phyloP scores from a whole-genome alignment of 2,113 vertebrate species.

The Paradoxurus hermaphroditus region DNA sequence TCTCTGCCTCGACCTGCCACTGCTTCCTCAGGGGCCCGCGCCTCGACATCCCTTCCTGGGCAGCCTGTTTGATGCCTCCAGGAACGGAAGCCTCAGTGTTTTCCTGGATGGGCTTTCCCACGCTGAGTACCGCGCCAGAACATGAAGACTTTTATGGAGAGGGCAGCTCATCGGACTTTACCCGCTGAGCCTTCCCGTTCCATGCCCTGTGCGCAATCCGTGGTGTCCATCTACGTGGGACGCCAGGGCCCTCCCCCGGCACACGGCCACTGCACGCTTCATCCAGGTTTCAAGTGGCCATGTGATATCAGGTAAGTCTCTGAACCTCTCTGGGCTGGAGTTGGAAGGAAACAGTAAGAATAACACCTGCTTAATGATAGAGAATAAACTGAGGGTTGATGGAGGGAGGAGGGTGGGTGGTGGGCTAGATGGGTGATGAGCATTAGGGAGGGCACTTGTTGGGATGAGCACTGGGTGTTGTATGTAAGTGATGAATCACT shows the following conservation, averaged over 20 bases:
- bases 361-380: not conserved
- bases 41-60: not conserved
- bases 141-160: not conserved
- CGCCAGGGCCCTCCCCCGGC: not conserved
- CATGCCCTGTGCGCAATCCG: fast-evolving
- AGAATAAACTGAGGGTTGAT: not conserved
- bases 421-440: not conserved
- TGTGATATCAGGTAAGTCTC: not conserved
- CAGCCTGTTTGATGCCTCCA: not conserved
- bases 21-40: not conserved
- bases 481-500: too few species aligned
- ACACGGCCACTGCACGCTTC: not conserved
- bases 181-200: not conserved
- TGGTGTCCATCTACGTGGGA: fast-evolving
- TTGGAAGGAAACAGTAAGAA: not conserved
- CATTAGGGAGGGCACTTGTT: not conserved
- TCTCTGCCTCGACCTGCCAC: not conserved
- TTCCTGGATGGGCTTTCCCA: not conserved
- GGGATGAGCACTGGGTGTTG: too few species aligned
- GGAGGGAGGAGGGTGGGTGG: not conserved
- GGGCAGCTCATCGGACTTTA: not conserved
- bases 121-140: not conserved
- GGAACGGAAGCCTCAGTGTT: not conserved
- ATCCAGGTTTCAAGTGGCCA: not conserved
- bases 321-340: not conserved